Evolutionary conservation across 2,888 invertebrate species (phyloP), one percentile per base, ranked within the genome.

Genomic region (Drosophila nr. perissopoda): DNA sequence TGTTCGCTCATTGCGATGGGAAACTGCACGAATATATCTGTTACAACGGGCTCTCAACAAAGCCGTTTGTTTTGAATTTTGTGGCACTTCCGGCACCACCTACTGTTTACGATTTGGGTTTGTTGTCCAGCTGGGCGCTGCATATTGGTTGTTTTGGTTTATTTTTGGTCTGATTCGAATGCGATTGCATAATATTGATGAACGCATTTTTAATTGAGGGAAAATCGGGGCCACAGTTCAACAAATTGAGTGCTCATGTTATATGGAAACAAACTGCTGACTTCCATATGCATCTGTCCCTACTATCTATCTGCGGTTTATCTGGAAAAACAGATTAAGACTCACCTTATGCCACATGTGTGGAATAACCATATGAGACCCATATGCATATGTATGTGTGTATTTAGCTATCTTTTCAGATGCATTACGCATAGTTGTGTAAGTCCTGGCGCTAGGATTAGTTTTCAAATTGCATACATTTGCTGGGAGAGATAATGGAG

Each of bases 11-110:
- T 74, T 76, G 74, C 78, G 89, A 86, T 89, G 90, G 79, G 89
- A 89, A 85, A 71, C 78, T 59, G 59, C 54, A 66, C 36, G 31
- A n/a, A 56, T 57, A 54, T 54, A 27, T 25, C 62, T 53, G 42
- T 34, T 48, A 10, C 27, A 18, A 8, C n/a, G 13, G n/a, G 11
- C 49, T 16, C 46, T 25, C 25, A 46, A 67, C 60, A 79, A 81
- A 63, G 69, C 46, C 36, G 67, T 63, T 70, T 77, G 81, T 80
- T 72, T 72, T 64, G 79, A 81, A 76, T 80, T 83, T 73, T 80
- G 68, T 62, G 83, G 75, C 76, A 92, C 84, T 90, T 91, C 91
- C 92, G 91, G 82, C 89, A 83, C 90, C 92, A 84, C 92, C 91
- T 89, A 91, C 90, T 88, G 92, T 79, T 88, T 73, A 62, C 69